Evolutionary conservation across 2,113 vertebrate genomes (phyloP), one percentile per base, ranked within the genome.

Genomic region (Cyanistes caeruleus): DNA sequence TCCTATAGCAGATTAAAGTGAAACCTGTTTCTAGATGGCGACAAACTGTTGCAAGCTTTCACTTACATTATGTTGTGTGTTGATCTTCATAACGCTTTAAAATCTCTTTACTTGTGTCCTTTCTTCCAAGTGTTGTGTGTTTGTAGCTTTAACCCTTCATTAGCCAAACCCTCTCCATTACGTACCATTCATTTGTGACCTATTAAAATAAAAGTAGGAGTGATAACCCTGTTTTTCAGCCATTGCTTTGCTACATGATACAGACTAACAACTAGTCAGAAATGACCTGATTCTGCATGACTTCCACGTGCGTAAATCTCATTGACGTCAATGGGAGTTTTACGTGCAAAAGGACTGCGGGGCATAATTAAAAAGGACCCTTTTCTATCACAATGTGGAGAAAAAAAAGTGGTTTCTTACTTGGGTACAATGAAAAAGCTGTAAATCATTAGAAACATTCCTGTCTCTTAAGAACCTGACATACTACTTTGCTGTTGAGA

Each of bases 401-500:
- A 46, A 41, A 89, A 89, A 77, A 77, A 82, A 63, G 49, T 85
- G 74, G 30, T 93, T 86, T 81, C 51, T 93, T 93, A n/a, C 94
- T 94, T 91, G 44, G 74, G 43, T 87, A 75, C 83, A 69, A 75
- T 83, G 68, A 89, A 95, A 39, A 83, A 93, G 69, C 97, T 84
- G 91, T 95, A 96, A 91, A 90, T 91, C 48, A 58, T 58, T 80
- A 89, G 59, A 84, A 97, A 64, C 87, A 53, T 95, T 96, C 74
- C 94, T 90, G 82, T 89, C 76, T 96, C 75, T 76, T 93, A 79
- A 95, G 90, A 96, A 94, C 95, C 89, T 93, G 73, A 46, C 90
- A 60, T 76, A 83, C 88, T 83, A 23, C 86, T 94, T 93, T 60
- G 58, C 96, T 96, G 49, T 96, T 93, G 84, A 91, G 91, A 79